A percentile compares a stretch with the other conserved stretches of the same genome.
Evolutionary conservation across 2,797 vertebrate genomes (phyloP).

Genomic region (Enoplosus armatus): DNA sequence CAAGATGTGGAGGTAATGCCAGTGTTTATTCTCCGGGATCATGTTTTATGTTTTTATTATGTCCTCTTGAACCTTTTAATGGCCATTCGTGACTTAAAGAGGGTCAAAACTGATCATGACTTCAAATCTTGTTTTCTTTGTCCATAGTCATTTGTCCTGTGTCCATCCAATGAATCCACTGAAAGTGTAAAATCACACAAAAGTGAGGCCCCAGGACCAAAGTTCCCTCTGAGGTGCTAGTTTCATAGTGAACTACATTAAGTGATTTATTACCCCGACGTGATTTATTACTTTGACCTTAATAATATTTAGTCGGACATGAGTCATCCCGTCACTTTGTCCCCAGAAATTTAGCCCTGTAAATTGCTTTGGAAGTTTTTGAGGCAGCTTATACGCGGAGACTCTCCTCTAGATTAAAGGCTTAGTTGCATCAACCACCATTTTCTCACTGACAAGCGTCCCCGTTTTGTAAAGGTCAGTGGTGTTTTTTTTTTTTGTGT

Average conservation of each 20-base stretch:
- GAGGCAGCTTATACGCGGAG: slow-evolving; percentile 11
- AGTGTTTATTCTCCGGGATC: not conserved
- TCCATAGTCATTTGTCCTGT: not conserved
- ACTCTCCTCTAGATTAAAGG: slow-evolving; percentile 45
- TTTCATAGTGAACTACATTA: slow-evolving; percentile 53
- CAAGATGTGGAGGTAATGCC: not conserved
- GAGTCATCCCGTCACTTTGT: slow-evolving; percentile 45
- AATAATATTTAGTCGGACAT: slow-evolving; percentile 57
- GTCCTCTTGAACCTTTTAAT: not conserved
- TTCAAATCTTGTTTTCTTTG: not conserved
- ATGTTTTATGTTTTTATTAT: not conserved
- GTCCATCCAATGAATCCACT: not conserved
- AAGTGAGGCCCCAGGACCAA: not conserved
- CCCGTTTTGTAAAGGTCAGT: slow-evolving; percentile 69
- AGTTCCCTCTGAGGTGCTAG: slow-evolving; percentile 25
- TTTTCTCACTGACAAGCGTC: slow-evolving; percentile 57
- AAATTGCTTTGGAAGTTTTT: slow-evolving; percentile 33
- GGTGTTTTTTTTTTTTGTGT: slow-evolving; percentile 26
- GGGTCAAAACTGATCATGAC: not conserved
- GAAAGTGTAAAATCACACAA: not conserved
- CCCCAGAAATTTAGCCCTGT: slow-evolving; percentile 33
- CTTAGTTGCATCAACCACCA: slow-evolving; percentile 49
- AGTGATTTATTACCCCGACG: slow-evolving; percentile 33
- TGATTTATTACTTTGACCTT: slow-evolving; percentile 69
- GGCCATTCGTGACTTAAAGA: not conserved